Conservation (phyloP, 35 echinoderm and acorn worm genomes). For the Anneissia japonica region DNA sequence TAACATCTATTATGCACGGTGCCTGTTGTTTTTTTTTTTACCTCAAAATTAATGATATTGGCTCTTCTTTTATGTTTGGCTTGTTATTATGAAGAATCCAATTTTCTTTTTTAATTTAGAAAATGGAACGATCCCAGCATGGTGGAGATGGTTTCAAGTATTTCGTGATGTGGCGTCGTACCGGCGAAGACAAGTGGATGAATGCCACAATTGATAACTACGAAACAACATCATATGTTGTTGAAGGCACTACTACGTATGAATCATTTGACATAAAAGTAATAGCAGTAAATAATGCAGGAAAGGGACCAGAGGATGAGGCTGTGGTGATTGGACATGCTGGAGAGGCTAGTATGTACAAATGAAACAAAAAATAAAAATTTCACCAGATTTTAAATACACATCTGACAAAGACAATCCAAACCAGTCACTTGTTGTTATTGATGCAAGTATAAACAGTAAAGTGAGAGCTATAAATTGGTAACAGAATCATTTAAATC, state of each 20-base stretch:
- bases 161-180: neutral
- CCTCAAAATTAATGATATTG: no score
- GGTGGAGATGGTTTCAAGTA: neutral
- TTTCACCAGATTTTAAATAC: no score
- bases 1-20: no score
- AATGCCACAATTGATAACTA: neutral
- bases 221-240: neutral
- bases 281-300: neutral
- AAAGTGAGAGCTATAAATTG: no score
- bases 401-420: no score
- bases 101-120: neutral
- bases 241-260: neutral
- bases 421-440: no score
- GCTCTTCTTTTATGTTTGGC: no score
- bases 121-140: neutral
- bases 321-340: neutral
- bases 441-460: no score
- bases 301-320: neutral
- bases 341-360: neutral
- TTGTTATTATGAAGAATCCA: no score
- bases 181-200: neutral
- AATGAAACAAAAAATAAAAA: no score
- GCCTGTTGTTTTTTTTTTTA: no score
- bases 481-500: no score
- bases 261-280: neutral